phyloP scores from a whole-genome alignment of 1,140 invertebrate species.

The Drosophila rhopaloa region DNA sequence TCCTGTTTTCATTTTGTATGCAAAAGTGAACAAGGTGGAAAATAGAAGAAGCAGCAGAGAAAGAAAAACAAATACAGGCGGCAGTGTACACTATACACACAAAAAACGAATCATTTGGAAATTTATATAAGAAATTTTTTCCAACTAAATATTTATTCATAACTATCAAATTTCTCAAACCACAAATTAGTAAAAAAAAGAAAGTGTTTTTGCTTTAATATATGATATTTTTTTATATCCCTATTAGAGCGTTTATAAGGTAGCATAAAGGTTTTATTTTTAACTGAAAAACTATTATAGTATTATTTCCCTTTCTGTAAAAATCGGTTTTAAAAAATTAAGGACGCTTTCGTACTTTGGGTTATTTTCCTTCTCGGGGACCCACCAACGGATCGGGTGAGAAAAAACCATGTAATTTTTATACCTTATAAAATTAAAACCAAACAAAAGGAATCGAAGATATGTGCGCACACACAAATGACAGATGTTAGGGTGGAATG shows the following conservation, averaged over 20 bases:
- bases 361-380: slow-evolving; percentile 19
- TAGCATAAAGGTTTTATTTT: no score
- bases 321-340: slow-evolving; percentile 3
- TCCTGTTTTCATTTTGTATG: slow-evolving; percentile 51
- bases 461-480: slow-evolving; percentile 29
- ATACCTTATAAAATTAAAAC: slow-evolving; percentile 61
- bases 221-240: no score
- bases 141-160: no score
- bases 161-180: no score
- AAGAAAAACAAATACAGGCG: slow-evolving; percentile 4
- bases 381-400: slow-evolving; percentile 1
- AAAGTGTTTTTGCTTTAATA: no score
- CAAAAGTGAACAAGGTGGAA: slow-evolving; percentile 60
- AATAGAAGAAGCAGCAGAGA: slow-evolving; percentile 36
- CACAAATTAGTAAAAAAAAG: no score
- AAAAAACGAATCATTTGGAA: not conserved
- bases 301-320: no score
- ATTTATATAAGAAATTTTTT: no score
- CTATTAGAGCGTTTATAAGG: no score
- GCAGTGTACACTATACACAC: not conserved
- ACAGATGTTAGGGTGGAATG: slow-evolving; percentile 32
- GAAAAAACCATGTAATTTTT: slow-evolving; percentile 56
- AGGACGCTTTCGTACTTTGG: slow-evolving; percentile 12
- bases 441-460: slow-evolving; percentile 36
- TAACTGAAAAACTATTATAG: no score